These are phyloP conservation scores for Oreohelix idahoensis DNA, from an alignment of 1,140 invertebrate genomes.

Conservation along the genomic window DNA sequence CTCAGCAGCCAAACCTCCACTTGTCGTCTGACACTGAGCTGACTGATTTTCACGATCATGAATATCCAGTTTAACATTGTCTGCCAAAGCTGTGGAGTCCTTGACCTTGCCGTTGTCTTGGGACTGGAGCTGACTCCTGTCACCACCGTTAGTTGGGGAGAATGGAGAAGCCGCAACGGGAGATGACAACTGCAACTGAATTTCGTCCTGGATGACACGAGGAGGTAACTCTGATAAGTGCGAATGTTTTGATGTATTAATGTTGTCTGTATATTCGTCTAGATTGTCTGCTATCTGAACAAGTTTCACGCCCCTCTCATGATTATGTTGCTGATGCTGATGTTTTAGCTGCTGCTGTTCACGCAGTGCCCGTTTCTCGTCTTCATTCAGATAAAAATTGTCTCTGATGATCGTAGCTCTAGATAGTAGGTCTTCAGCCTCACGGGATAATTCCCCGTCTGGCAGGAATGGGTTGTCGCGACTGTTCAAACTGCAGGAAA, in stretches of 20 bases:
- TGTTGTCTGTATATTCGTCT: no score
- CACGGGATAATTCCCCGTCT: constrained; percentile 92
- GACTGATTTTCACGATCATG: constrained; percentile 20
- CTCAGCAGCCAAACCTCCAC: neutral
- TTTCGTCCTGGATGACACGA: constrained; percentile 29
- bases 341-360: constrained; percentile 14
- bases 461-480: constrained; percentile 98
- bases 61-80: constrained; percentile 30
- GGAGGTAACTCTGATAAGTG: no score
- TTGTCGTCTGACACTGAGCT: neutral
- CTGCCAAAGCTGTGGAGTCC: constrained; percentile 14
- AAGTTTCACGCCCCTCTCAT: no score
- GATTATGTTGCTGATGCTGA: no score
- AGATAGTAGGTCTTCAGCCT: constrained; percentile 96
- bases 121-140: neutral
- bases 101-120: constrained; percentile 42
- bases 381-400: constrained; percentile 62
- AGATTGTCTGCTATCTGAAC: no score
- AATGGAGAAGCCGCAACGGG: neutral
- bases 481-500: constrained; percentile 87
- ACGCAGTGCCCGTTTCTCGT: constrained; percentile 28
- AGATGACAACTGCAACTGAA: neutral
- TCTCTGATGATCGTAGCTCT: constrained; percentile 71
- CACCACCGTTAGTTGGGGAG: neutral
- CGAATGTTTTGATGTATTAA: no score